A percentile compares a stretch with the other conserved stretches of the same genome.
Conservation (phyloP, 1,140 invertebrate genomes). For the Stegodyphus dumicola region DNA sequence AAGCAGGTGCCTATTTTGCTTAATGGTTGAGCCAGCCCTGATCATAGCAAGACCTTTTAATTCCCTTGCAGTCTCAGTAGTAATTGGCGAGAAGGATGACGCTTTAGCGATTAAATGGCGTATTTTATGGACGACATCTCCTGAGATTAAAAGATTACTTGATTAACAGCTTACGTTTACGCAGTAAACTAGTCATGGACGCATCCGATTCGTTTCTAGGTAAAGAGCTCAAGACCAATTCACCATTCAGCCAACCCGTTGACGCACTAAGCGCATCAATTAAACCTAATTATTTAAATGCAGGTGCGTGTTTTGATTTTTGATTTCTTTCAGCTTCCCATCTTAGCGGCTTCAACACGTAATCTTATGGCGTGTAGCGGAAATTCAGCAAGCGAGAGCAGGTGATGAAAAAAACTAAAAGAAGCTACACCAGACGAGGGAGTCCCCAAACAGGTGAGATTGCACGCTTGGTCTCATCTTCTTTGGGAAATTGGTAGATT, state of each 20-base stretch:
- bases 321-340: background rate
- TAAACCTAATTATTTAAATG: slow-evolving; percentile 30
- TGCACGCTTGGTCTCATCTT: slow-evolving; percentile 36
- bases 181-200: too few relatives aligned
- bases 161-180: too few relatives aligned
- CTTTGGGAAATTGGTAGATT: background rate
- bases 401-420: slow-evolving; percentile 22
- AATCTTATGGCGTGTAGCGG: slow-evolving; percentile 45
- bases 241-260: background rate
- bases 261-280: slow-evolving; percentile 49
- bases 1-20: too few relatives aligned
- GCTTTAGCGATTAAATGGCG: too few relatives aligned
- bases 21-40: too few relatives aligned
- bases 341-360: background rate
- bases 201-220: too few relatives aligned
- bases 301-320: slow-evolving; percentile 16
- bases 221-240: too few relatives aligned
- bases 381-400: slow-evolving; percentile 33
- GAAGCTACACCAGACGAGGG: slow-evolving; percentile 19
- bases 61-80: too few relatives aligned
- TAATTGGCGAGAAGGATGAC: too few relatives aligned
- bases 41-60: too few relatives aligned
- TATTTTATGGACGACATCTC: too few relatives aligned
- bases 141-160: too few relatives aligned
- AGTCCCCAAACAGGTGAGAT: slow-evolving; percentile 35